Conservation (phyloP, 1,140 invertebrate genomes). For the Lepidurus couesii region DNA sequence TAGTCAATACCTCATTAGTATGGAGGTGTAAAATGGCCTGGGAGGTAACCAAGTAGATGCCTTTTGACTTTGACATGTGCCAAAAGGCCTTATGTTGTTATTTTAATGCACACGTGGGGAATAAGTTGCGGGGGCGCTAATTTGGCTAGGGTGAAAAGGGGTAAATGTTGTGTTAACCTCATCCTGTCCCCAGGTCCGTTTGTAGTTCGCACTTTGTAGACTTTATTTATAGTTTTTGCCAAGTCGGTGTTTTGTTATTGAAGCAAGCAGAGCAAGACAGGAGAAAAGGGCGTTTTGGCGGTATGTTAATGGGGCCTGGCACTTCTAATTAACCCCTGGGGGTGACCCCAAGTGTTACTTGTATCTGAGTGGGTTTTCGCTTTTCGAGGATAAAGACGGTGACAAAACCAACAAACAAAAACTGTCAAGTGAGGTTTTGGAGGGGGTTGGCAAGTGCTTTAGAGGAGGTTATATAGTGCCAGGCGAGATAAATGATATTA, state of each 20-base stretch:
- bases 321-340: conserved; percentile 15
- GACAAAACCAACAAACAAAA: background rate
- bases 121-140: background rate
- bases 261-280: background rate
- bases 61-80: background rate
- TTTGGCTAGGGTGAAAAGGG: background rate
- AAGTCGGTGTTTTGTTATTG: background rate
- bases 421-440: no score
- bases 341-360: background rate
- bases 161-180: conserved; percentile 12
- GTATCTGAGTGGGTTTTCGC: background rate
- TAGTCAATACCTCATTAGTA: conserved; percentile 2
- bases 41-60: background rate
- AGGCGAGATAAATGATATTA: no score
- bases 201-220: background rate
- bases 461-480: no score
- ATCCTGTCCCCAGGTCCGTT: no score
- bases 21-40: background rate
- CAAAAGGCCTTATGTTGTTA: background rate
- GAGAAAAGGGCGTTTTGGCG: background rate
- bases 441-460: no score
- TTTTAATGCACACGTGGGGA: background rate
- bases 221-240: background rate
- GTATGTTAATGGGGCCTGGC: background rate
- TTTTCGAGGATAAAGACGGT: background rate